Evolutionary conservation across 1,140 invertebrate genomes (phyloP).

Genomic region (Neotoxoptera formosana): DNA sequence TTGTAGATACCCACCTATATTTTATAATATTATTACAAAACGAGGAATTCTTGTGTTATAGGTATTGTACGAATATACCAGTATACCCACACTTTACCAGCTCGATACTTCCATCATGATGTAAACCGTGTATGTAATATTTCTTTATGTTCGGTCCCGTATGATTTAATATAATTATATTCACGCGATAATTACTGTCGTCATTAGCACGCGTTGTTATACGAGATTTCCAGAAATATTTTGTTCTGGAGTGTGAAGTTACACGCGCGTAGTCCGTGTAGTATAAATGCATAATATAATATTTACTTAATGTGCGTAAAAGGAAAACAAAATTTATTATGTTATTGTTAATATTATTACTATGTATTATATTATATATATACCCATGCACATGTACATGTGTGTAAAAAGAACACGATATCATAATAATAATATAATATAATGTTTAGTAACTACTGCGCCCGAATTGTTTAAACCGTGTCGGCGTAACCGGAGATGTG

Average conservation of each 20-base stretch:
- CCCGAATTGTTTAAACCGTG: background rate
- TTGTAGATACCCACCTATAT: too few species aligned
- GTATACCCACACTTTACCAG: too few species aligned
- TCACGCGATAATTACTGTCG: constrained; percentile 39
- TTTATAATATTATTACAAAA: too few species aligned
- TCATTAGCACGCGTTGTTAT: constrained; percentile 11
- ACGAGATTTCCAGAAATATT: background rate
- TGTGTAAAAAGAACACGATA: constrained; percentile 1
- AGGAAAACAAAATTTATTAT: constrained; percentile 14
- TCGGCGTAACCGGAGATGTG: background rate
- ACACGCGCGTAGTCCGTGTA: background rate
- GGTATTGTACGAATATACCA: too few species aligned
- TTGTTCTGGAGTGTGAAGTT: constrained; percentile 7
- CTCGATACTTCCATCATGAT: background rate
- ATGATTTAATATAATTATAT: constrained; percentile 34
- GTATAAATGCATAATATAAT: background rate
- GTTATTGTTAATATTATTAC: background rate
- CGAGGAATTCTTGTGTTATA: too few species aligned
- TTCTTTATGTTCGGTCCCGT: background rate
- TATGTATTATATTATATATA: background rate
- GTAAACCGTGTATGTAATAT: background rate
- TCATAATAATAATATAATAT: background rate
- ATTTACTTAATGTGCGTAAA: constrained; percentile 9
- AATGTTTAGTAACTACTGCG: constrained; percentile 2
- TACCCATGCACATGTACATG: too few species aligned